Percentiles rank a stretch among this genome's conserved stretches.
These are phyloP conservation scores for Xanthia icteritia DNA, from an alignment of 2,888 invertebrate genomes.

Conservation along the genomic window DNA sequence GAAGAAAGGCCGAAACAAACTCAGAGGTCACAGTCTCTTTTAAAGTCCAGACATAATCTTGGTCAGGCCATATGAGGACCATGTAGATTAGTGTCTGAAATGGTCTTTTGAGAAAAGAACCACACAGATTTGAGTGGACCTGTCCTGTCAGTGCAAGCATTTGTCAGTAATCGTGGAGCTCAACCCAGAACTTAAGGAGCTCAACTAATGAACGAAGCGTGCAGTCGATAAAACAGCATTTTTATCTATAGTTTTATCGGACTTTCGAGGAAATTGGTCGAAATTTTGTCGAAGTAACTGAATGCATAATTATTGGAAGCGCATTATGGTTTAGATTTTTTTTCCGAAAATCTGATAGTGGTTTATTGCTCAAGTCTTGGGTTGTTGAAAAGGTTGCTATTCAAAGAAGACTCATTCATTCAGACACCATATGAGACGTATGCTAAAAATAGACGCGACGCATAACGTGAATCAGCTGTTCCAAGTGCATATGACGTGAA, in stretches of 20 bases:
- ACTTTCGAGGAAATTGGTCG: conserved; percentile 11
- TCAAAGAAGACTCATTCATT: conserved; percentile 68
- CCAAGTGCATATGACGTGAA: conserved; percentile 74
- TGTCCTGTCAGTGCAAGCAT: too few species aligned
- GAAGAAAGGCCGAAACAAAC: too few species aligned
- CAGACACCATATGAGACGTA: conserved; percentile 74
- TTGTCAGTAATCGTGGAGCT: too few species aligned
- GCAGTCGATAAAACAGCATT: conserved; percentile 1
- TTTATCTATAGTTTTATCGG: conserved; percentile 23
- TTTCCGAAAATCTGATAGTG: conserved; percentile 18
- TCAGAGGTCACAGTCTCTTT: too few species aligned
- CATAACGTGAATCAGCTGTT: conserved; percentile 82
- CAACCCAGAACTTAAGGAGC: too few species aligned
- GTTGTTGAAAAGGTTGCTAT: conserved; percentile 44
- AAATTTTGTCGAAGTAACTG: conserved; percentile 17
- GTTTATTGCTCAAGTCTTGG: neutral
- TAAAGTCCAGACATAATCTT: too few species aligned
- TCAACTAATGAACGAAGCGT: conserved; percentile 10
- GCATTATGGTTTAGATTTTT: conserved; percentile 5
- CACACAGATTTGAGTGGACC: too few species aligned
- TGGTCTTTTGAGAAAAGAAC: too few species aligned
- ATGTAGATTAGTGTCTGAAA: too few species aligned
- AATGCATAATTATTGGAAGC: conserved; percentile 5
- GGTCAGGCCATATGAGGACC: too few species aligned
- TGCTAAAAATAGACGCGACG: conserved; percentile 81